phyloP scores from a whole-genome alignment of 1,140 invertebrate genomes.

The Drosophila erecta region DNA sequence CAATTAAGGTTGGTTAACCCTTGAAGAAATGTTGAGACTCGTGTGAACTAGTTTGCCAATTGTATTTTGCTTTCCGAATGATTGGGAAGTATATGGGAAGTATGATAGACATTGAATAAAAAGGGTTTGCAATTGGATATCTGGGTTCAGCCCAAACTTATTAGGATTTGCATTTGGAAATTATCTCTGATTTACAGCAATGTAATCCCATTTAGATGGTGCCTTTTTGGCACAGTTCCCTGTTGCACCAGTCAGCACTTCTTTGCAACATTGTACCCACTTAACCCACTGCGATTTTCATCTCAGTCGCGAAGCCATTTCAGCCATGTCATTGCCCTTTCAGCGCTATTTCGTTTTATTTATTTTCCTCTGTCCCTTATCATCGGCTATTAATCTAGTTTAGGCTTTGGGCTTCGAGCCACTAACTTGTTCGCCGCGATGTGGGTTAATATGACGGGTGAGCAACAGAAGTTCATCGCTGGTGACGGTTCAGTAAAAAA shows the following conservation, averaged over 20 bases:
- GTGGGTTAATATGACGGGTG: slow-evolving; percentile 71
- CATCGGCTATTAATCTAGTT: slow-evolving; percentile 76
- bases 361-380: slow-evolving; percentile 54
- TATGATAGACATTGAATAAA: no score
- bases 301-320: slow-evolving; percentile 10
- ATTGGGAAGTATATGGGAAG: not conserved
- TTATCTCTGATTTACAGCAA: not conserved
- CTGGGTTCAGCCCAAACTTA: not conserved
- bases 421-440: slow-evolving; percentile 54
- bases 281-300: slow-evolving; percentile 9
- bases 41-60: slow-evolving; percentile 46
- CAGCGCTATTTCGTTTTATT: slow-evolving; percentile 11
- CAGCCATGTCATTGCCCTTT: slow-evolving; percentile 50
- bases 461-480: slow-evolving; percentile 51
- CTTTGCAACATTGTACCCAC: not conserved
- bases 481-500: slow-evolving; percentile 44
- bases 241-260: slow-evolving; percentile 6
- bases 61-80: not conserved
- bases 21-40: not conserved
- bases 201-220: not conserved
- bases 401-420: slow-evolving; percentile 53
- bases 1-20: slow-evolving; percentile 51
- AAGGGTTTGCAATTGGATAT: not conserved
- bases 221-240: slow-evolving; percentile 9
- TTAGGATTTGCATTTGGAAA: not conserved